Evolutionary conservation across 2,888 invertebrate genomes (phyloP), one percentile per base, ranked within the genome.

Genomic region (Ramazzottius varieornatus): DNA sequence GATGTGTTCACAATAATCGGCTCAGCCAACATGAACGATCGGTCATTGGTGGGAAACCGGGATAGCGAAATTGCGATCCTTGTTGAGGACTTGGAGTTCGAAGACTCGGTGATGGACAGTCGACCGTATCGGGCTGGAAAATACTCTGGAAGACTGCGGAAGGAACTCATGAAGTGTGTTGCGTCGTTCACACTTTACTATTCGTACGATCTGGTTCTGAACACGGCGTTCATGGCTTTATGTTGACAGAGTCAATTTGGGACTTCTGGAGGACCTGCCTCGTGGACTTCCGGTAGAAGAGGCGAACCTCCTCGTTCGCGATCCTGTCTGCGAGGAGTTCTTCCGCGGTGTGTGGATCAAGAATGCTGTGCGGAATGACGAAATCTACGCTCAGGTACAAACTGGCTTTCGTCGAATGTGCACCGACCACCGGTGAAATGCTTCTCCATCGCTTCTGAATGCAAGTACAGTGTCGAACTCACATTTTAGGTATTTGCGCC

Each of bases 361-460:
- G 64, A 85, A 82, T 2, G 90, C 94, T 0, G 81, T 78, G 63
- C 78, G 78, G 46, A 98, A 98, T 74, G 92, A 94, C 0, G 82
- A 84, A 68, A 82, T 91, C 64, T 96, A 85, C 76, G 93, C 94
- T 73, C 20, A n/a, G n/a, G n/a, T n/a, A n/a, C n/a, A n/a, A n/a
- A n/a, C n/a, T n/a, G n/a, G n/a, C n/a, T n/a, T n/a, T n/a, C n/a
- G n/a, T n/a, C n/a, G n/a, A n/a, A n/a, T n/a, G n/a, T n/a, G n/a
- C n/a, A n/a, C n/a, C n/a, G n/a, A n/a, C n/a, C n/a, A n/a, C n/a
- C n/a, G n/a, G n/a, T n/a, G n/a, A n/a, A n/a, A n/a, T n/a, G n/a
- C n/a, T n/a, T n/a, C n/a, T n/a, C n/a, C n/a, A n/a, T n/a, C n/a
- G n/a, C n/a, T n/a, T n/a, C n/a, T n/a, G n/a, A n/a, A n/a, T n/a